phyloP scores from a whole-genome alignment of 2,113 vertebrate species.

The Hippopotamus amphibius region DNA sequence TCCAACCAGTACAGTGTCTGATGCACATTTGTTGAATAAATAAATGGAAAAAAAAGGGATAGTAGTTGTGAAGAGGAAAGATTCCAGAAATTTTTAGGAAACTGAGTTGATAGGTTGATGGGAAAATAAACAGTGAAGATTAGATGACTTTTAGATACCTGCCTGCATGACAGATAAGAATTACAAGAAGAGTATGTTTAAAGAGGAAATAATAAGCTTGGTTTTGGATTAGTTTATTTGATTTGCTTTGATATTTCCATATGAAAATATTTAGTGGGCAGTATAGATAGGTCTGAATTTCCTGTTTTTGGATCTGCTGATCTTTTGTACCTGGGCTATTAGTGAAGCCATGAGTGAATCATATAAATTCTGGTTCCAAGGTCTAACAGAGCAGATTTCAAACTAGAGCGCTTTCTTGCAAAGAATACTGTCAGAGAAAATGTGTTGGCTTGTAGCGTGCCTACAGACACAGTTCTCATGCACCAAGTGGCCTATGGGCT shows the following conservation, averaged over 20 bases:
- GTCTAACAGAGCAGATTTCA: background rate
- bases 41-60: background rate
- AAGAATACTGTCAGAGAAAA: background rate
- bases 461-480: background rate
- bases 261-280: background rate
- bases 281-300: background rate
- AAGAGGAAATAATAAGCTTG: background rate
- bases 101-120: background rate
- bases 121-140: constrained; percentile 28
- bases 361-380: background rate
- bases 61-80: background rate
- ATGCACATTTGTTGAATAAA: constrained; percentile 39
- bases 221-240: background rate
- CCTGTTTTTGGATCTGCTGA: background rate
- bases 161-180: background rate
- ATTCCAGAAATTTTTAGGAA: constrained; percentile 13
- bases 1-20: background rate
- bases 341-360: background rate
- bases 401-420: background rate
- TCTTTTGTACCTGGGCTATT: background rate
- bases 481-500: background rate
- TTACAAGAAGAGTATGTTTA: background rate
- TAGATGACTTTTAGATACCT: constrained; percentile 16
- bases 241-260: background rate
- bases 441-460: background rate